These are phyloP conservation scores for Silurus aristotelis DNA, from an alignment of 2,797 vertebrate genomes.

Conservation along the genomic window DNA sequence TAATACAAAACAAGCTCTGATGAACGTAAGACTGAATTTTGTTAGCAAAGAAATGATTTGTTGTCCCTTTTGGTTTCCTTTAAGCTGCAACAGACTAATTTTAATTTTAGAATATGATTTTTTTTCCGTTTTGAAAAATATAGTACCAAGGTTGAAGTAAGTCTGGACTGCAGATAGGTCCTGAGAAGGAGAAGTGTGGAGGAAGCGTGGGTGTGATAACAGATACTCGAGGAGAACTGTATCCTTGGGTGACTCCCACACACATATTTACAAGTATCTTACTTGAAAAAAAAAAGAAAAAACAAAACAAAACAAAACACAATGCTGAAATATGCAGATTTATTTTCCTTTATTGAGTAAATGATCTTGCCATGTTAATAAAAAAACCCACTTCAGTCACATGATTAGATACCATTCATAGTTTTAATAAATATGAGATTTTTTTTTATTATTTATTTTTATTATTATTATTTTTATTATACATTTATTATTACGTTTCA, in stretches of 20 bases:
- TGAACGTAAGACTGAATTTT: neutral
- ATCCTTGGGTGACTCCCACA: slow-evolving; percentile 16
- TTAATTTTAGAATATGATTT: neutral
- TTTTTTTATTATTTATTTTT: too few species aligned
- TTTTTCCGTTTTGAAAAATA: neutral
- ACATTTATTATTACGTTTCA: too few species aligned
- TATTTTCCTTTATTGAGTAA: neutral
- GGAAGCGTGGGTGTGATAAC: slow-evolving; percentile 10
- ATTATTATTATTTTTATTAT: too few species aligned
- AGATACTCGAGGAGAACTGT: neutral
- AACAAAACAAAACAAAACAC: too few species aligned
- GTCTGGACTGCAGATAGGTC: neutral
- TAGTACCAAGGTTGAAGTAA: neutral
- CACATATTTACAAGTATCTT: neutral
- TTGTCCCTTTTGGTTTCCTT: neutral
- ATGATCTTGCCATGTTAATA: neutral
- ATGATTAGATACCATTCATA: neutral
- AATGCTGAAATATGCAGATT: slow-evolving; percentile 13
- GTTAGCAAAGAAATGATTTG: neutral
- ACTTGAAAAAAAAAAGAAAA: neutral
- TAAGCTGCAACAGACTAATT: neutral
- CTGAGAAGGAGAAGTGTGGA: neutral
- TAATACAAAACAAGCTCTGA: neutral
- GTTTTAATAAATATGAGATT: neutral
- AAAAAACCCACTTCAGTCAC: neutral